Base-by-base conservation (phyloP, 2,888 invertebrate genomes). In the Thymelicus lineola region DNA sequence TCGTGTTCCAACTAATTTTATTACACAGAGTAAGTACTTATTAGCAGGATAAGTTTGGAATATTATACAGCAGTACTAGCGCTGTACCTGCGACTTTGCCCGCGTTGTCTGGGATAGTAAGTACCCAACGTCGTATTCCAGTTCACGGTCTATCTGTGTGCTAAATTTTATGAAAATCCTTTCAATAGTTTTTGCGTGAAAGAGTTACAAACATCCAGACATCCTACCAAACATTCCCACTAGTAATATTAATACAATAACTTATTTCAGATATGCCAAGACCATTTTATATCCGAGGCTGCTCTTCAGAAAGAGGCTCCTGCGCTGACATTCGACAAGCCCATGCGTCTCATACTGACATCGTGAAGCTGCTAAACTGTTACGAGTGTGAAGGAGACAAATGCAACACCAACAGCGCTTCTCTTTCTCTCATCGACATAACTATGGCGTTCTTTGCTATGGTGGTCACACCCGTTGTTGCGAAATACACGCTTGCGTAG, bases 201-300 rank as follows among this genome's bases (percentile, higher is more conserved):
- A 42, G 42, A 9, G 42, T 38, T 1, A 10, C 38, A n/a, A n/a
- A n/a, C n/a, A n/a, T n/a, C n/a, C n/a, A n/a, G n/a, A n/a, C n/a
- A n/a, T n/a, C n/a, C n/a, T n/a, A n/a, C n/a, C n/a, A n/a, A n/a
- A n/a, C n/a, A n/a, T n/a, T 9, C 42, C 3, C 10, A 2, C 1
- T 42, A 3, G 3, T 42, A 42, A 10, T 38, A 9, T 6, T 17
- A 7, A 15, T 10, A 17, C 0, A 7, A 53, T 12, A 2, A 12
- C 4, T 20, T 17, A 6, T 79, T 81, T 17, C 80, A 91, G 91
- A 87, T 74, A 78, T 85, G 78, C 79, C 82, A 7, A 80, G 77
- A 7, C 77, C 86, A 0, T 86, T 86, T 83, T 80, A 80, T 71
- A 79, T 90, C 6, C 83, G 92, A 10, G 91, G 90, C 3, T 92